Conservation (phyloP, 2,797 vertebrate genomes). For the Coendou prehensilis region DNA sequence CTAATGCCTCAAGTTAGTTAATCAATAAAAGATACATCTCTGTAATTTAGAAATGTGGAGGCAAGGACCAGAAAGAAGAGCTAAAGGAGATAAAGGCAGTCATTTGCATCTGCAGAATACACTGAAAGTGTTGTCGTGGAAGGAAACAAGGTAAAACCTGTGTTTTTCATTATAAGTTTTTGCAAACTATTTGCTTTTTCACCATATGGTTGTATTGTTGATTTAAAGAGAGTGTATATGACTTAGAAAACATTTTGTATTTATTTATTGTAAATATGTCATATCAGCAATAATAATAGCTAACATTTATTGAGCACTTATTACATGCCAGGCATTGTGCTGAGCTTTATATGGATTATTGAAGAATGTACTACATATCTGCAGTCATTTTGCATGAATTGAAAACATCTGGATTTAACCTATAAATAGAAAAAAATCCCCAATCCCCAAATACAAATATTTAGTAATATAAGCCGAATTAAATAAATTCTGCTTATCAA, state of each 20-base stretch:
- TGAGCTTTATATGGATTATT: conserved; percentile 57
- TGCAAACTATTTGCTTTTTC: conserved; percentile 8
- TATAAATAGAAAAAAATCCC: conserved; percentile 46
- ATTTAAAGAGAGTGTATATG: neutral
- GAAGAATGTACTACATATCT: conserved; percentile 51
- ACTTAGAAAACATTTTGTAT: conserved; percentile 63
- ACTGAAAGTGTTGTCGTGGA: rapidly evolving
- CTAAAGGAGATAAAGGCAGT: neutral
- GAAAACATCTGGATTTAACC: conserved; percentile 76
- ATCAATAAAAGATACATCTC: neutral
- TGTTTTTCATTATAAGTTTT: conserved; percentile 36
- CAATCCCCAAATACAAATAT: conserved; percentile 62
- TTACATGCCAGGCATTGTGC: conserved; percentile 54
- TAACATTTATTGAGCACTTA: conserved; percentile 75
- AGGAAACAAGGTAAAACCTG: neutral
- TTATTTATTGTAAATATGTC: conserved; percentile 66
- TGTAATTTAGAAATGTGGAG: neutral
- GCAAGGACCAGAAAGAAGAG: neutral
- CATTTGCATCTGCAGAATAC: neutral
- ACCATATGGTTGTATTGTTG: neutral
- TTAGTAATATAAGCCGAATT: conserved; percentile 44
- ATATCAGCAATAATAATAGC: conserved; percentile 60
- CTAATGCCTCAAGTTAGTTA: neutral
- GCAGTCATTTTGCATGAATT: conserved; percentile 49
- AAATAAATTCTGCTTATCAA: conserved; percentile 62